These are phyloP conservation scores for Yoshiicerus persimilis DNA, from an alignment of 1,140 invertebrate genomes.

Conservation along the genomic window DNA sequence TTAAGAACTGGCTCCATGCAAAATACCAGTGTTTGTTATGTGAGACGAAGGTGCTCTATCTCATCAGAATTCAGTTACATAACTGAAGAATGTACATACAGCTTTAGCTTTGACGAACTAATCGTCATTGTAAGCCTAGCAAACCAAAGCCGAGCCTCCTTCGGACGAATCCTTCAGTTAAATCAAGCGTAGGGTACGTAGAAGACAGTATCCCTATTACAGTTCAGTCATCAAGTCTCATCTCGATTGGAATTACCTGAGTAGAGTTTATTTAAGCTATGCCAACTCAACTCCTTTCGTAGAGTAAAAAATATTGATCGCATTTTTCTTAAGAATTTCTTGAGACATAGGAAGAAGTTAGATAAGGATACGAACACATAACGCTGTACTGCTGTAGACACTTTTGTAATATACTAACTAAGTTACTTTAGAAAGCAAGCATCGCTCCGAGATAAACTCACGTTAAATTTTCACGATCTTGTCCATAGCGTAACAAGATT, in stretches of 20 bases:
- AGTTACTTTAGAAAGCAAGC: not conserved
- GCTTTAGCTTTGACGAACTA: not conserved
- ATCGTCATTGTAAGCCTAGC: not conserved
- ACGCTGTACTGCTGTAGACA: not conserved
- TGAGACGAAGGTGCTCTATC: not conserved
- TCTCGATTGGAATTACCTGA: not conserved
- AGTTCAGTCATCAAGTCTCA: not conserved
- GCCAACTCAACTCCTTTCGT: not conserved
- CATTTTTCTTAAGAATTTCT: not conserved
- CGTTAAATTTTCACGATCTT: slow-evolving; percentile 44
- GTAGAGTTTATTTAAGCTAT: not conserved
- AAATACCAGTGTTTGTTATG: not conserved
- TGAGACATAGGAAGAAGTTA: not conserved
- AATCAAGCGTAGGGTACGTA: not conserved
- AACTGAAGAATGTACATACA: not conserved
- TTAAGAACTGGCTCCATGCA: too few relatives aligned
- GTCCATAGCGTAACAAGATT: slow-evolving; percentile 49
- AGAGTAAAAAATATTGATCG: slow-evolving; percentile 6
- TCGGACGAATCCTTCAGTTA: not conserved
- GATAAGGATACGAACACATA: too few relatives aligned
- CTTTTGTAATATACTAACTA: not conserved
- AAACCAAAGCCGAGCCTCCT: not conserved
- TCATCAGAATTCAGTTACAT: not conserved
- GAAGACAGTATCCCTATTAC: not conserved
- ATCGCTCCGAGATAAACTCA: slow-evolving; percentile 23